phyloP scores from a whole-genome alignment of 2,113 vertebrate genomes.

The Himantopus leucocephalus region DNA sequence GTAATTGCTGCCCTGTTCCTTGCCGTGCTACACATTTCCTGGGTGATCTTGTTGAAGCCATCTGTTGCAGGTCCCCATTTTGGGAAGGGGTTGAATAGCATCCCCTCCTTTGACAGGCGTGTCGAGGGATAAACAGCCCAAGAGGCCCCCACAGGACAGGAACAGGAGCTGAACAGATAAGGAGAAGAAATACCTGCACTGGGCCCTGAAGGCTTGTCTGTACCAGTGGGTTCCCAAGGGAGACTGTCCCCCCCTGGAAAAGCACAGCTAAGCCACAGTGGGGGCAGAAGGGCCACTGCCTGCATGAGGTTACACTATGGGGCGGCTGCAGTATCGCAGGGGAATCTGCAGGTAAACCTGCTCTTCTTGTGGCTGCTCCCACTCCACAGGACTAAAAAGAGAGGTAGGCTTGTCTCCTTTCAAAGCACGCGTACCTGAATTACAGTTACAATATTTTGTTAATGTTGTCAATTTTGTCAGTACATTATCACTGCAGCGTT shows the following conservation, averaged over 20 bases:
- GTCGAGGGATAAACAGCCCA: neutral
- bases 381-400: neutral
- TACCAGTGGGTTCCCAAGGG: neutral
- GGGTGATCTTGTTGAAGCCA: neutral
- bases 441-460: neutral
- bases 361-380: neutral
- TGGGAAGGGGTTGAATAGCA: neutral
- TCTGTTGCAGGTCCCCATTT: neutral
- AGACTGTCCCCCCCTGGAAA: neutral
- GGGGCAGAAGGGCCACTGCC: rapidly evolving
- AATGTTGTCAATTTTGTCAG: neutral
- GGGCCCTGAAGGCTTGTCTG: neutral
- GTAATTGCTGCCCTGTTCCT: neutral
- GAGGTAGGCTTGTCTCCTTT: neutral
- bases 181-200: neutral
- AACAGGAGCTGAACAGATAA: neutral
- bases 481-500: neutral
- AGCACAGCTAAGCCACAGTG: neutral
- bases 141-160: neutral
- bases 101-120: neutral
- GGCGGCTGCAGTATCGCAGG: neutral
- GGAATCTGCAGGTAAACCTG: neutral
- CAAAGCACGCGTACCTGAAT: rapidly evolving
- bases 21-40: neutral
- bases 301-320: rapidly evolving